A percentile compares a stretch with the other conserved stretches of the same genome.
Evolutionary conservation across 2,888 invertebrate species (phyloP).

Genomic region (Heliconius aoede): DNA sequence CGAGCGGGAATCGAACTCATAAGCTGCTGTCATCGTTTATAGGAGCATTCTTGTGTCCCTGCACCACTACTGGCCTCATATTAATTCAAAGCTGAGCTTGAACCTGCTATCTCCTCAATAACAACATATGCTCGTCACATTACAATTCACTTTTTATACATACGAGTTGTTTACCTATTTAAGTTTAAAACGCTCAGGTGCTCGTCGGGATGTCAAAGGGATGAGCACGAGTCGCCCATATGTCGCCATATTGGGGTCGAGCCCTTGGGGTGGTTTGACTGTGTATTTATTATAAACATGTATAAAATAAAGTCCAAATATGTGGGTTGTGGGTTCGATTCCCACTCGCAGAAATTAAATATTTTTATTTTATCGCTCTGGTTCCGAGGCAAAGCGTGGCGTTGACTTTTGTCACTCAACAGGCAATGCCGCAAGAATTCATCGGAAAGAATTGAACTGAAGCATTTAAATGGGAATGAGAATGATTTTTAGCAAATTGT

Average conservation of each 20-base stretch:
- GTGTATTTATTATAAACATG: constrained; percentile 15
- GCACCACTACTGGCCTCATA: too few relatives aligned
- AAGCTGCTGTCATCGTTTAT: too few relatives aligned
- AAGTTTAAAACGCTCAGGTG: constrained; percentile 49
- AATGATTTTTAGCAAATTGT: too few relatives aligned
- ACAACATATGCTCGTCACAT: neutral
- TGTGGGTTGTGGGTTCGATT: neutral
- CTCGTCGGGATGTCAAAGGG: constrained; percentile 56
- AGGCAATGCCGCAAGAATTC: too few relatives aligned
- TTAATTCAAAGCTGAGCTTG: neutral
- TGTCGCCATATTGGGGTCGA: constrained; percentile 55
- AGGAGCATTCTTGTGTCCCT: too few relatives aligned
- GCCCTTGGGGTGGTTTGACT: constrained; percentile 27
- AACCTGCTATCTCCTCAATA: neutral
- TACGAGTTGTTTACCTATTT: constrained; percentile 23
- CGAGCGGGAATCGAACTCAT: too few relatives aligned
- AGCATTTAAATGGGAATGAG: too few relatives aligned
- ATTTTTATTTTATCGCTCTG: neutral
- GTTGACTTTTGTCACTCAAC: too few relatives aligned
- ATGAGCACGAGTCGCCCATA: constrained; percentile 73
- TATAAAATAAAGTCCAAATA: neutral
- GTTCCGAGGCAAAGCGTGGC: too few relatives aligned
- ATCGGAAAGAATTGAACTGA: too few relatives aligned
- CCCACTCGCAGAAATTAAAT: neutral
- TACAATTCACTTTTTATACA: constrained; percentile 4